These are phyloP conservation scores for Hylia prasina DNA, from an alignment of 2,113 vertebrate genomes.

Conservation along the genomic window DNA sequence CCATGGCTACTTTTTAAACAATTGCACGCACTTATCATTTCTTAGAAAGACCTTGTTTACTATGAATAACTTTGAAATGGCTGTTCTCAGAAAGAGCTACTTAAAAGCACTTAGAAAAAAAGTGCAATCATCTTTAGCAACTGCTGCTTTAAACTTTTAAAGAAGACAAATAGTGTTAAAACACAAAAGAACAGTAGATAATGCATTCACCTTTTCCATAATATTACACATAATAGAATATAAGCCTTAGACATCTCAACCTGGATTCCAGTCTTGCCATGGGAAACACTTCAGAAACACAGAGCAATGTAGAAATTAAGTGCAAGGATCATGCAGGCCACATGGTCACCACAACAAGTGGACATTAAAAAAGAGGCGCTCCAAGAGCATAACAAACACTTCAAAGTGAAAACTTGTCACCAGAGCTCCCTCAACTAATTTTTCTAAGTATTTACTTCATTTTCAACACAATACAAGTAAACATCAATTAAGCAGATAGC, in stretches of 20 bases:
- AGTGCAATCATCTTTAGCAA: not conserved
- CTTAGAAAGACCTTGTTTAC: slow-evolving; percentile 1
- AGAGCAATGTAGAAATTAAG: not conserved
- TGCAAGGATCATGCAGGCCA: not conserved
- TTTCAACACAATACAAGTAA: not conserved
- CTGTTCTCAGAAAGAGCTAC: not conserved
- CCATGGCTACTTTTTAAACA: slow-evolving; percentile 40
- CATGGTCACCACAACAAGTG: not conserved
- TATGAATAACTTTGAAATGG: not conserved
- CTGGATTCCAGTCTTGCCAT: not conserved
- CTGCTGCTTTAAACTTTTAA: not conserved
- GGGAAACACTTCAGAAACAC: not conserved
- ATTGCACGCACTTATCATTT: not conserved
- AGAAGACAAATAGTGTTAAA: not conserved
- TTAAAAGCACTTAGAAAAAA: not conserved
- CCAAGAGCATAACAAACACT: not conserved
- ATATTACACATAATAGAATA: not conserved
- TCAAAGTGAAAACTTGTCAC: not conserved
- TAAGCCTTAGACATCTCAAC: not conserved
- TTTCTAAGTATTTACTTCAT: not conserved
- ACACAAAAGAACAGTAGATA: not conserved
- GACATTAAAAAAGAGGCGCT: not conserved
- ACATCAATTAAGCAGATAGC: not conserved
- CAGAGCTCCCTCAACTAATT: not conserved
- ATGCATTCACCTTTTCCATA: not conserved